Base-by-base conservation (phyloP, 53 echinoderm and acorn worm genomes). In the Luidia sarsii region DNA sequence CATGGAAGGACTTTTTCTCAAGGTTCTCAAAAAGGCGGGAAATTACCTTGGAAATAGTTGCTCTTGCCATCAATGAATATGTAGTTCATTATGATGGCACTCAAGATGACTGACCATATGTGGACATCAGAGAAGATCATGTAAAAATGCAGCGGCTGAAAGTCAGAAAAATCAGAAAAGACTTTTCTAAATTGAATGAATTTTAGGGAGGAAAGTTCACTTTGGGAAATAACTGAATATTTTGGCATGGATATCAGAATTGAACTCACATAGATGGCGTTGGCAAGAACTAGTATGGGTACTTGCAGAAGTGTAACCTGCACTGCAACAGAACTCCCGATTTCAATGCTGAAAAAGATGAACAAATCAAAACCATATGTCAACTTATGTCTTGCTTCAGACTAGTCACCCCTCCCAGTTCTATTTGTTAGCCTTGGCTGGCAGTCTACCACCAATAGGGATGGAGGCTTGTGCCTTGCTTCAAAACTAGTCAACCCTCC, bases 31-130 rank as follows among this genome's bases (percentile, higher is more conserved):
- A 2, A 29, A 1, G 9, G 61, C 9, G 31, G 31, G 0, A 32
- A 19, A 0, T 90, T 64, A 90, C 95, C 95, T 85, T 95, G 95
- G 35, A 95, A 95, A 46, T 95, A 95, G 70, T 95, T 90, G 20
- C 90, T 87, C 75, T 95, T 95, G 15, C 92, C 95, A 79, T 95
- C 95, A 14, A 91, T 92, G 73, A 92, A 95, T 33, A 88, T 91
- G 55, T 90, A 95, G 56, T 95, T 95, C 71, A 95, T 87, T 70
- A 95, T 92, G 70, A 95, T 92, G 19, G 90, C 92, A 72, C 95
- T 95, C 25, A 95, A 84, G 63, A 92, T 85, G 1, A 95, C 95
- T 9, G 95, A 95, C 95, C 95, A 95, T 8, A 95, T 82, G 79
- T 95, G 95, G 18, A 95, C 71, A 50, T 95, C 92, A 38, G 90